A percentile compares a stretch with the other conserved stretches of the same genome.
Evolutionary conservation across 2,113 vertebrate genomes (phyloP).

Genomic region (Phalacrocorax brasilianus): DNA sequence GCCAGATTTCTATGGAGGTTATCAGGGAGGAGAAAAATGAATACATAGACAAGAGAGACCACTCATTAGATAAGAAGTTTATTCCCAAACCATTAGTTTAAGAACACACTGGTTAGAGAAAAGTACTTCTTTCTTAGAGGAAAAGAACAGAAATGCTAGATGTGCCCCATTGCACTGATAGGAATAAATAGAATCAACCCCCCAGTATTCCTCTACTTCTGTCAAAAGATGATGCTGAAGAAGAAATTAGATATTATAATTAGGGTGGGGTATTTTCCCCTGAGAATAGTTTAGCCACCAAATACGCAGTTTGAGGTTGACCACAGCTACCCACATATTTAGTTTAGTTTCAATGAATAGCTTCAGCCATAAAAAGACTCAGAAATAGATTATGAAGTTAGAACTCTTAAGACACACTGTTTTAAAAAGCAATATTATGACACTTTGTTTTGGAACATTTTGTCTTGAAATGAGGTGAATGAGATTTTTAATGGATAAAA

Average conservation of each 20-base stretch:
- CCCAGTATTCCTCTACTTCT: not conserved
- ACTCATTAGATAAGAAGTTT: not conserved
- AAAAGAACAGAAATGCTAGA: not conserved
- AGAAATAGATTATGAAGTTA: not conserved
- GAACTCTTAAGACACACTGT: not conserved
- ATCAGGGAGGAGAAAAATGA: not conserved
- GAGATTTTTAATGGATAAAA: not conserved
- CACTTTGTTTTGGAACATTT: not conserved
- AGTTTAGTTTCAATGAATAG: not conserved
- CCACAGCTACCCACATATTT: conserved; percentile 1
- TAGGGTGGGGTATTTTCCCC: not conserved
- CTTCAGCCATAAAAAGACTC: not conserved
- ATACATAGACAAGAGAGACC: not conserved
- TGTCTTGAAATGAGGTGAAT: not conserved
- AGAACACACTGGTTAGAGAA: not conserved
- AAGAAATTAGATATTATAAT: not conserved
- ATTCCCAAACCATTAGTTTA: not conserved
- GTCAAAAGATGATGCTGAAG: not conserved
- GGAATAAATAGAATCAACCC: not conserved
- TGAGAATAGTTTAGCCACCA: not conserved
- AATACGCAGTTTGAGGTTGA: not conserved
- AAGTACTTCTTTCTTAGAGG: not conserved
- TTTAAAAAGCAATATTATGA: not conserved
- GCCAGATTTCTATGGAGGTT: not conserved
- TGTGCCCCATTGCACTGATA: not conserved